phyloP scores from a whole-genome alignment of 2,113 vertebrate genomes.

The Lophotis ruficrista region DNA sequence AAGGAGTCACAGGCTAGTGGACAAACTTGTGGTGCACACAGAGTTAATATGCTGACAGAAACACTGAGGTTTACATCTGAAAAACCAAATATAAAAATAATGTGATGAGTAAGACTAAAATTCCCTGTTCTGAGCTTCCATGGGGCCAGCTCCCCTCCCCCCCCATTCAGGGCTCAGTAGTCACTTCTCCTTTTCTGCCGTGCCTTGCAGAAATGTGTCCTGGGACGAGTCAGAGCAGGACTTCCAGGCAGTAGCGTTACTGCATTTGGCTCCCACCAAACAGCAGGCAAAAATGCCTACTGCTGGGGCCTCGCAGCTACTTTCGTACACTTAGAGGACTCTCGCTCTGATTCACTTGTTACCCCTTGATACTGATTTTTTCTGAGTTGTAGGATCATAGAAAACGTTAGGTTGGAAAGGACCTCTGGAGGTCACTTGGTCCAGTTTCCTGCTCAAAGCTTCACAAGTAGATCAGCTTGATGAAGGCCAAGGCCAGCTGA shows the following conservation, averaged over 20 bases:
- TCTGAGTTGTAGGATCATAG: neutral
- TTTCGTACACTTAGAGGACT: neutral
- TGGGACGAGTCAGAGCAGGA: slow-evolving; percentile 71
- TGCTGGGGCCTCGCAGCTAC: neutral
- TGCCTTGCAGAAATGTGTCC: slow-evolving; percentile 70
- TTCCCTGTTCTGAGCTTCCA: slow-evolving; percentile 76
- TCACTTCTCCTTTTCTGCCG: slow-evolving; percentile 71
- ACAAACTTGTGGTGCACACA: neutral
- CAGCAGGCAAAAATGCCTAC: neutral
- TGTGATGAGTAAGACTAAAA: slow-evolving; percentile 80
- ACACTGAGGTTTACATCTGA: slow-evolving; percentile 67
- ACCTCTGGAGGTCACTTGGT: neutral
- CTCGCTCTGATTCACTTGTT: neutral
- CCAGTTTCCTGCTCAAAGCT: neutral
- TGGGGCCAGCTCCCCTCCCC: slow-evolving; percentile 36
- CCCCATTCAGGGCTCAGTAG: slow-evolving; percentile 7
- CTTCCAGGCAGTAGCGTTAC: slow-evolving; percentile 37
- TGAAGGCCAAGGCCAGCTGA: neutral
- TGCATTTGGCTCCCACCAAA: neutral
- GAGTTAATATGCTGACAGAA: slow-evolving; percentile 66
- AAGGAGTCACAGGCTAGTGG: neutral
- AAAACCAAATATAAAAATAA: slow-evolving; percentile 76
- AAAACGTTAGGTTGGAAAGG: neutral
- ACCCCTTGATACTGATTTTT: neutral
- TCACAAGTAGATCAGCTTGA: neutral